These are phyloP conservation scores for Percopsis omiscomaycus DNA, from an alignment of 2,797 vertebrate genomes.

Conservation along the genomic window DNA sequence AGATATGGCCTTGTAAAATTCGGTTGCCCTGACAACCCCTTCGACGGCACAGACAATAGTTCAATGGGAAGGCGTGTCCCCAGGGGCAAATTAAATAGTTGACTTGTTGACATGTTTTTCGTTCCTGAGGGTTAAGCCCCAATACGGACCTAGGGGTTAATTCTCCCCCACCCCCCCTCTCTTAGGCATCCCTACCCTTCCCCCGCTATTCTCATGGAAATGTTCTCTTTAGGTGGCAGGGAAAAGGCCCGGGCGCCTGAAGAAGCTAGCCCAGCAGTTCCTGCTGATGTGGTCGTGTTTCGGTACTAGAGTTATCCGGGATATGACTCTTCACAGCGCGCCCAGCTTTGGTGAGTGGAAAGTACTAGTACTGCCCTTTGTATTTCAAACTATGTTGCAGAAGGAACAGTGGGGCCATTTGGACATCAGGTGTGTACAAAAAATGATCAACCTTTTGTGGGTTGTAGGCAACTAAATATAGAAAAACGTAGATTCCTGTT, in stretches of 20 bases:
- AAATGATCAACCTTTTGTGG: not conserved
- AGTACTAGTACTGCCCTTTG: slow-evolving; percentile 8
- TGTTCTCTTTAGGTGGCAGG: slow-evolving; percentile 88
- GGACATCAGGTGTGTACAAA: not conserved
- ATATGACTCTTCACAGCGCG: slow-evolving; percentile 98
- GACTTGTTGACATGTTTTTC: slow-evolving; percentile 87
- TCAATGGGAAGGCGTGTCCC: slow-evolving; percentile 81
- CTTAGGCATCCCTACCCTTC: slow-evolving; percentile 49
- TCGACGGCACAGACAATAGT: slow-evolving; percentile 75
- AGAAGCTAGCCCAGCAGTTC: slow-evolving; percentile 98
- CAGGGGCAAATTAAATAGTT: slow-evolving; percentile 84
- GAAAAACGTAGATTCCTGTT: not conserved
- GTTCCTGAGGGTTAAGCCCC: slow-evolving; percentile 80
- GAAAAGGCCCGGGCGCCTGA: slow-evolving; percentile 92
- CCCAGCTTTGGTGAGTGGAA: slow-evolving; percentile 92
- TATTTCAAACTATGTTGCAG: not conserved
- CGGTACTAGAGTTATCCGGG: slow-evolving; percentile 97
- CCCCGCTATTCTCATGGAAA: slow-evolving; percentile 82
- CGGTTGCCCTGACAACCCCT: slow-evolving; percentile 74
- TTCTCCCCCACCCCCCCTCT: slow-evolving; percentile 54
- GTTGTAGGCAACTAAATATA: not conserved
- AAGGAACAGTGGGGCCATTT: too few species aligned
- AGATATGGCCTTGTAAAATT: slow-evolving; percentile 83
- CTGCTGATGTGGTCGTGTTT: slow-evolving; percentile 99
- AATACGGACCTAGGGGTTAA: slow-evolving; percentile 74